Percentiles rank a stretch among this genome's conserved stretches.
Conservation (phyloP, 2,888 invertebrate species). For the Polydrusus tereticollis region DNA sequence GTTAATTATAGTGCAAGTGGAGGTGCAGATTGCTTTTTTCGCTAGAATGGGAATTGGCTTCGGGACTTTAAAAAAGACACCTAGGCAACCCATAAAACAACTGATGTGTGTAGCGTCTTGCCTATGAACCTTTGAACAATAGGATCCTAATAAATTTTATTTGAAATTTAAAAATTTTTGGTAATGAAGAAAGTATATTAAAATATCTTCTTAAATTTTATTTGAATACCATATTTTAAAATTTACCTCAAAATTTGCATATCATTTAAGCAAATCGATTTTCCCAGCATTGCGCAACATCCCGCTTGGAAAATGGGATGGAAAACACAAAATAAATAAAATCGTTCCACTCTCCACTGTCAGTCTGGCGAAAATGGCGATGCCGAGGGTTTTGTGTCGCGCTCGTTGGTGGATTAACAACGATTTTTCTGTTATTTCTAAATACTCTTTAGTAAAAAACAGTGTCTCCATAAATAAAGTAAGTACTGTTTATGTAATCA, state of each 20-base stretch:
- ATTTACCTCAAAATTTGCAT: not conserved
- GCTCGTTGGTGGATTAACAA: conserved; percentile 63
- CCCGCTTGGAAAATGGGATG: conserved; percentile 36
- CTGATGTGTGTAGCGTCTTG: too few relatives aligned
- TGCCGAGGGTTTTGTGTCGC: conserved; percentile 64
- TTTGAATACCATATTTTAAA: not conserved
- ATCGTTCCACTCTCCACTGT: conserved; percentile 5
- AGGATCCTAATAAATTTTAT: too few relatives aligned
- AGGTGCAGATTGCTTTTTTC: too few relatives aligned
- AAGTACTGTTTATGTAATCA: conserved; percentile 54
- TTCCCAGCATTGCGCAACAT: conserved; percentile 23
- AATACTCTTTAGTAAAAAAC: conserved; percentile 61
- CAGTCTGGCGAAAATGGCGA: conserved; percentile 63
- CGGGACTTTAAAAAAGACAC: too few relatives aligned
- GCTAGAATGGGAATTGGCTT: too few relatives aligned
- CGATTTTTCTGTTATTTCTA: conserved; percentile 64
- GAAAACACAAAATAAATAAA: conserved; percentile 19
- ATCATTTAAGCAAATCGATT: conserved; percentile 18
- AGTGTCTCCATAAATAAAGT: conserved; percentile 63
- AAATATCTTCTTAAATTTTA: not conserved
- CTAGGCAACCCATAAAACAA: too few relatives aligned
- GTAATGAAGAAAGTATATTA: too few relatives aligned
- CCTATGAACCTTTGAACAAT: too few relatives aligned
- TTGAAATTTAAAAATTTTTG: too few relatives aligned
- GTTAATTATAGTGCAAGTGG: too few relatives aligned